Percentiles rank a stretch among this genome's conserved stretches.
Conservation (phyloP, 2,113 vertebrate species). For the Antigone vipio region DNA sequence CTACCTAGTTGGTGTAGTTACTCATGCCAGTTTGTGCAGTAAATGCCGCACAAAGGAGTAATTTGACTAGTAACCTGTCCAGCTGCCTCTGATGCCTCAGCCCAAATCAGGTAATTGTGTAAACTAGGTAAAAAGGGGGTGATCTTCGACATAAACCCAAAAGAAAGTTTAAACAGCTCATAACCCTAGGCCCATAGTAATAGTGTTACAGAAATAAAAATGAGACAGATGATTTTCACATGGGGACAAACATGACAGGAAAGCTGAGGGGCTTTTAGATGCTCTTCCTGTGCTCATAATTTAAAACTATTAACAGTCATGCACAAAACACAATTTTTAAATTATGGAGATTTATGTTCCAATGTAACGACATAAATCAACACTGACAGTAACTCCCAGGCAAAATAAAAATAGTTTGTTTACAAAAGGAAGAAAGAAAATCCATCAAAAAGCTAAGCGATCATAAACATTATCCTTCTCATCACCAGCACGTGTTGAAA, state of each 20-base stretch:
- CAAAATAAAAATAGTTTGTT: not conserved
- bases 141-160: not conserved
- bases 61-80: not conserved
- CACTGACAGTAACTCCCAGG: not conserved
- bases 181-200: not conserved
- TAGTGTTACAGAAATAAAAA: not conserved
- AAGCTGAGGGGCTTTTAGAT: not conserved
- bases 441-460: not conserved
- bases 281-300: not conserved
- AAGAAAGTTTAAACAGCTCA: not conserved
- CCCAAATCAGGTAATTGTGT: not conserved
- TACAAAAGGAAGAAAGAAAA: slow-evolving; percentile 1
- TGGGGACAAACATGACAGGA: not conserved
- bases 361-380: not conserved
- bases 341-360: not conserved
- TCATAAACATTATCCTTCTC: not conserved
- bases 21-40: not conserved
- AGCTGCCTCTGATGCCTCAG: not conserved
- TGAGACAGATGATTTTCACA: not conserved
- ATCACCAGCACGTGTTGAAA: slow-evolving; percentile 8
- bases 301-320: not conserved
- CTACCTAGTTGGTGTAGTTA: not conserved
- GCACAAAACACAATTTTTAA: not conserved
- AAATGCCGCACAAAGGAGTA: not conserved
- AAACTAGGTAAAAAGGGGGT: not conserved